Conservation (phyloP, 2,113 vertebrate genomes). For the Pelvicachromis taeniatus region DNA sequence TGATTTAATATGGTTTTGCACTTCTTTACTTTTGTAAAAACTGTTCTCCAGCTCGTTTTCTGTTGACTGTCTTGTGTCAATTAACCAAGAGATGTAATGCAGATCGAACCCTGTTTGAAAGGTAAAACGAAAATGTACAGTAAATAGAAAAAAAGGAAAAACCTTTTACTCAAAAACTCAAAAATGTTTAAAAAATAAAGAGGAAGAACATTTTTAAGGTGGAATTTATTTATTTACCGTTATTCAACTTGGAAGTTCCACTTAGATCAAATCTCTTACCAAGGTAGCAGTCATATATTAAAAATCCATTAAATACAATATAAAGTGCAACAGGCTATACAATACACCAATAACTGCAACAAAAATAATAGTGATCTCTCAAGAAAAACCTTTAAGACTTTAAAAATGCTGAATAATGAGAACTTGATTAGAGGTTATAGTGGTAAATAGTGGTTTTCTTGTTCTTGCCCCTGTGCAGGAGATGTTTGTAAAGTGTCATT, state of each 20-base stretch:
- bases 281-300: accelerated
- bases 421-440: neutral
- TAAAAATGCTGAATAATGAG: neutral
- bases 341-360: neutral
- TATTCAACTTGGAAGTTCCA: neutral
- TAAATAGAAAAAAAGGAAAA: neutral
- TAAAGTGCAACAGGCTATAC: neutral
- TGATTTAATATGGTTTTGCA: neutral
- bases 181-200: neutral
- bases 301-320: neutral
- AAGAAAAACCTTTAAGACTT: neutral
- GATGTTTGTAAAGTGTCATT: neutral
- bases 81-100: neutral
- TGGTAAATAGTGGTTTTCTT: neutral
- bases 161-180: neutral
- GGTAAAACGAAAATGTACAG: neutral
- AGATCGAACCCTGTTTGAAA: neutral
- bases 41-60: neutral
- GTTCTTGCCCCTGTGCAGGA: neutral
- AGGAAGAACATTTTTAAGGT: neutral
- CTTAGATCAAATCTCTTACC: neutral
- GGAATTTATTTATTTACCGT: neutral
- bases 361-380: neutral
- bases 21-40: neutral
- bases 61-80: neutral